These are phyloP conservation scores for Rhysida immarginata DNA, from an alignment of 1,140 invertebrate genomes.

Conservation along the genomic window DNA sequence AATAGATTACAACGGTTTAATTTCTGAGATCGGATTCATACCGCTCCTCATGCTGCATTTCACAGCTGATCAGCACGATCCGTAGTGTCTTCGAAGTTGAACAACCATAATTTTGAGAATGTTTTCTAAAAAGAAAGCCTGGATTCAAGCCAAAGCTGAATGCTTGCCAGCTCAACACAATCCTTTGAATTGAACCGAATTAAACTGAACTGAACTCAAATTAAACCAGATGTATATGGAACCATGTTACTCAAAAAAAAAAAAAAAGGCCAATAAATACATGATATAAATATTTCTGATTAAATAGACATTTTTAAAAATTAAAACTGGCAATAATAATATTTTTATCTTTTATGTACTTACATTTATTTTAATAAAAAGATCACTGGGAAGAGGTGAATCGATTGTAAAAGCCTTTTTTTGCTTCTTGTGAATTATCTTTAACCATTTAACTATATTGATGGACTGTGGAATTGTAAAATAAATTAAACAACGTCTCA, in stretches of 20 bases:
- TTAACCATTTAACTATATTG: conserved; percentile 84
- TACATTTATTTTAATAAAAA: conserved; percentile 62
- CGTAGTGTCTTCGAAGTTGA: too few relatives aligned
- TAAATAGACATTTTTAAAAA: neutral
- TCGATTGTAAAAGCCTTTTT: conserved; percentile 47
- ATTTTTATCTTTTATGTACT: conserved; percentile 13
- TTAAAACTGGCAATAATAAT: conserved; percentile 1
- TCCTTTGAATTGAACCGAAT: neutral
- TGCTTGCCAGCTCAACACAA: neutral
- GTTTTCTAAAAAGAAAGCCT: too few relatives aligned
- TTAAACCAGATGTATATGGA: neutral
- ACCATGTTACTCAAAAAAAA: too few relatives aligned
- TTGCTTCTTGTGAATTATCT: conserved; percentile 54
- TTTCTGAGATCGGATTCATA: too few relatives aligned
- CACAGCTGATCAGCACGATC: too few relatives aligned
- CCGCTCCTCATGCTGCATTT: too few relatives aligned
- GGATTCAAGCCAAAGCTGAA: too few relatives aligned
- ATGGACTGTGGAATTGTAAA: conserved; percentile 31
- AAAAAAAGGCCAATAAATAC: too few relatives aligned
- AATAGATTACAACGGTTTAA: too few relatives aligned
- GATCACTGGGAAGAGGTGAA: conserved; percentile 61
- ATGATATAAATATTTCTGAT: neutral
- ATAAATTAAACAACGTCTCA: neutral
- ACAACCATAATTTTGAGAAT: too few relatives aligned
- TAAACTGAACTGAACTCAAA: neutral